Evolutionary conservation across 2,113 vertebrate species (phyloP).

Genomic region (Pampusana beccarii): DNA sequence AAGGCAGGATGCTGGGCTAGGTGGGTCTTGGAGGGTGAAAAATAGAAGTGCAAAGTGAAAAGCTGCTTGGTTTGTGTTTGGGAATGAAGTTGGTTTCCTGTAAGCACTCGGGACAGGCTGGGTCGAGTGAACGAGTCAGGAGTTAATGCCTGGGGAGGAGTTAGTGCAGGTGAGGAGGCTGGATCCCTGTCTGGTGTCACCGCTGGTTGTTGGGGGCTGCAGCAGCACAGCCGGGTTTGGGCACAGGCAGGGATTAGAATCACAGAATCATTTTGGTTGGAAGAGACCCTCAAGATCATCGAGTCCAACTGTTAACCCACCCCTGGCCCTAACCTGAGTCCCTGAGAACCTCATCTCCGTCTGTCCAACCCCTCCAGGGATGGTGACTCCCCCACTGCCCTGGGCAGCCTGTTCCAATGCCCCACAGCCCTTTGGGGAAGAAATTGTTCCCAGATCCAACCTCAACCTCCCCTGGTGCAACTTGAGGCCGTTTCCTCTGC

Average conservation of each 20-base stretch:
- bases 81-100: not conserved
- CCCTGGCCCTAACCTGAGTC: no score
- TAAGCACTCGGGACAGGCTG: rapidly evolving
- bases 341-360: no score
- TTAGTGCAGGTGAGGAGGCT: not conserved
- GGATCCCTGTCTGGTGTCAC: not conserved
- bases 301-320: no score
- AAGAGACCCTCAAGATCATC: no score
- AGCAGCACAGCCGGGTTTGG: not conserved
- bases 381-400: no score
- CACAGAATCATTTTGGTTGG: no score
- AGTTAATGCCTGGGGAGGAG: not conserved
- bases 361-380: no score
- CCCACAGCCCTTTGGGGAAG: no score
- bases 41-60: not conserved
- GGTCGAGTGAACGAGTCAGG: not conserved
- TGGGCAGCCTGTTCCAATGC: no score
- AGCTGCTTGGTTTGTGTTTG: not conserved
- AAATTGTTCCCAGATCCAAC: no score
- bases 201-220: rapidly evolving
- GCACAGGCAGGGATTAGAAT: not conserved
- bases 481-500: no score
- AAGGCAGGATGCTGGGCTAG: not conserved
- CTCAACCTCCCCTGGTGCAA: no score
- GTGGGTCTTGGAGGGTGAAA: not conserved